Base-by-base conservation (phyloP, 2,888 invertebrate genomes). In the Heliconius ethilla region DNA sequence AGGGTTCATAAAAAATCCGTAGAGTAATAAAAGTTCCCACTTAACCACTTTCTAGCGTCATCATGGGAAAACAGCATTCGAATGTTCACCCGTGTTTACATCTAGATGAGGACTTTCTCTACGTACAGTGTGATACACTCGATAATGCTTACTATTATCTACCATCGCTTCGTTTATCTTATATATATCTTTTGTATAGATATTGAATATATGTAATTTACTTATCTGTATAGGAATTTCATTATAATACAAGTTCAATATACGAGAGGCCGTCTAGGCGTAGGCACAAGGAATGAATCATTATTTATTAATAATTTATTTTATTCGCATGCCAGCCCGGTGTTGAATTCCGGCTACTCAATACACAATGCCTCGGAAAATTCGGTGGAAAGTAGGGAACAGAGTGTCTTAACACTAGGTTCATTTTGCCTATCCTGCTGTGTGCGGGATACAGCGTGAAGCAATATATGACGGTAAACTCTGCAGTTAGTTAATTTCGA, bases 61-160 rank as follows among this genome's bases (percentile, higher is more conserved):
- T 87, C 89, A 93, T 93, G 92, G 91, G 93, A 93, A 92, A 88
- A 90, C 89, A 85, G 84, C 88, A 87, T 88, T 80, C 76, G 78
- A 80, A 67, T 78, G 80, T 86, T 84, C 86, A 78, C 75, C 81
- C 77, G 82, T 81, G 82, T 79, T 81, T 80, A 80, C 82, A 77
- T 80, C 80, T 83, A 82, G 83, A 80, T 82, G 82, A 80, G 81
- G 81, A 84, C 84, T 84, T 84, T 84, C 84, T 83, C 84, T 79
- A 40, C 63, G 75, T 77, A 77, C 79, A 78, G 78, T 77, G 77
- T 78, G 80, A 75, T 82, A 80, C 45, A 33, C 27, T 62, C 69
- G 67, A 73, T 81, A 79, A 79, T 77, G 79, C 79, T 70, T 80
- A 76, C 65, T 74, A 63, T 78, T 72, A 76, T 65, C 40, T 75